phyloP scores from a whole-genome alignment of 2,113 vertebrate genomes.

The Takifugu flavidus region DNA sequence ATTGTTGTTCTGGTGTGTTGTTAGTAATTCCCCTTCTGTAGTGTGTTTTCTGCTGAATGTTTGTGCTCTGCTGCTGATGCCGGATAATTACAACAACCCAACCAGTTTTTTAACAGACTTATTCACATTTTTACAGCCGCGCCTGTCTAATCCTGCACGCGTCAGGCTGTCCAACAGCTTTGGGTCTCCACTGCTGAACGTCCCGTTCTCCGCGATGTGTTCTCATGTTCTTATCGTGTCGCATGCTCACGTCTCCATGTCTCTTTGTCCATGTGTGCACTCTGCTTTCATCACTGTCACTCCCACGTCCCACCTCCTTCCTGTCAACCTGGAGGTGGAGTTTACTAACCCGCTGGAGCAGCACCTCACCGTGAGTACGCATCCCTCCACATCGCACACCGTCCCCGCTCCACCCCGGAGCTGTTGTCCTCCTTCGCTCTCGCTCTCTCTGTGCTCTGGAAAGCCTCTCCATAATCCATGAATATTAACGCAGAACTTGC shows the following conservation, averaged over 20 bases:
- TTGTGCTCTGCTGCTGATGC: no score
- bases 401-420: slow-evolving; percentile 26
- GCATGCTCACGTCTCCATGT: slow-evolving; percentile 56
- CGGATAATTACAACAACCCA: no score
- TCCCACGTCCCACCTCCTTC: slow-evolving; percentile 47
- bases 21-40: no score
- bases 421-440: slow-evolving; percentile 20
- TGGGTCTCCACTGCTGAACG: slow-evolving; percentile 5
- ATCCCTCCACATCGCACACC: slow-evolving; percentile 42
- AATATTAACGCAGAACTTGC: slow-evolving; percentile 5
- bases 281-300: slow-evolving; percentile 60
- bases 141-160: no score
- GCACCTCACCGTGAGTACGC: slow-evolving; percentile 91
- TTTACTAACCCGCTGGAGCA: slow-evolving; percentile 89
- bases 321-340: slow-evolving; percentile 80
- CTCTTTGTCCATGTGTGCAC: slow-evolving; percentile 59
- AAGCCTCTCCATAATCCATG: slow-evolving; percentile 16
- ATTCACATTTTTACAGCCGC: not conserved
- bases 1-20: no score
- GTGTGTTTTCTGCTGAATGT: no score
- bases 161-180: no score
- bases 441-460: slow-evolving; percentile 20
- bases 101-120: not conserved
- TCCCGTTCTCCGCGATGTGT: slow-evolving; percentile 14
- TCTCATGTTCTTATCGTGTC: slow-evolving; percentile 38